These are phyloP conservation scores for Orthonevra nobilis DNA, from an alignment of 2,888 invertebrate species.

Conservation along the genomic window DNA sequence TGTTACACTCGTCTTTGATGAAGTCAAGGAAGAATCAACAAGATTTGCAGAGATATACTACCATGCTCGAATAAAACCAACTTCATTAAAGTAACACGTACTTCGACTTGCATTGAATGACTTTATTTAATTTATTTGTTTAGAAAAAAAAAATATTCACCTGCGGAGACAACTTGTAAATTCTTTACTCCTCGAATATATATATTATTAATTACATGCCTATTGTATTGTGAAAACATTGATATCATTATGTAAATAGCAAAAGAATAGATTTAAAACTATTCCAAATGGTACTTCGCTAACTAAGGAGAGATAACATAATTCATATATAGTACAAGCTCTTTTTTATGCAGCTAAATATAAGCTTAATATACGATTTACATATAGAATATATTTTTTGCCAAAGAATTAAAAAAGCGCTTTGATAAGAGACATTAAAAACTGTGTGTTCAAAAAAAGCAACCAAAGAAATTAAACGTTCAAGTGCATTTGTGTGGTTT, in stretches of 20 bases:
- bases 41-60: too few species aligned
- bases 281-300: slow-evolving; percentile 67
- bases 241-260: slow-evolving; percentile 39
- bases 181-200: slow-evolving; percentile 62
- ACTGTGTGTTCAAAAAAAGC: slow-evolving; percentile 10
- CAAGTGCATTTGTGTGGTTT: slow-evolving; percentile 39
- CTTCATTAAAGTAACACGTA: neutral
- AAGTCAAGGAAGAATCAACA: too few species aligned
- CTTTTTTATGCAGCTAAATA: slow-evolving; percentile 45
- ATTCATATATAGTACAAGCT: slow-evolving; percentile 41
- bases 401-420: slow-evolving; percentile 51
- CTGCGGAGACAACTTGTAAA: slow-evolving; percentile 61
- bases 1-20: too few species aligned
- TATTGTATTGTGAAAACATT: slow-evolving; percentile 47
- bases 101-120: slow-evolving; percentile 53
- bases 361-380: slow-evolving; percentile 34
- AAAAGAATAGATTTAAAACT: slow-evolving; percentile 47
- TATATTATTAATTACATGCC: slow-evolving; percentile 57
- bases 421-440: slow-evolving; percentile 23
- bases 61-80: too few species aligned
- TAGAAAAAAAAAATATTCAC: slow-evolving; percentile 58
- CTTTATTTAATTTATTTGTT: slow-evolving; percentile 68
- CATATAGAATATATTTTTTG: slow-evolving; percentile 26
- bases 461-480: slow-evolving; percentile 10
- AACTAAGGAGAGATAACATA: slow-evolving; percentile 66